phyloP scores from a whole-genome alignment of 2,888 invertebrate species.

The Oeneis ivallda region DNA sequence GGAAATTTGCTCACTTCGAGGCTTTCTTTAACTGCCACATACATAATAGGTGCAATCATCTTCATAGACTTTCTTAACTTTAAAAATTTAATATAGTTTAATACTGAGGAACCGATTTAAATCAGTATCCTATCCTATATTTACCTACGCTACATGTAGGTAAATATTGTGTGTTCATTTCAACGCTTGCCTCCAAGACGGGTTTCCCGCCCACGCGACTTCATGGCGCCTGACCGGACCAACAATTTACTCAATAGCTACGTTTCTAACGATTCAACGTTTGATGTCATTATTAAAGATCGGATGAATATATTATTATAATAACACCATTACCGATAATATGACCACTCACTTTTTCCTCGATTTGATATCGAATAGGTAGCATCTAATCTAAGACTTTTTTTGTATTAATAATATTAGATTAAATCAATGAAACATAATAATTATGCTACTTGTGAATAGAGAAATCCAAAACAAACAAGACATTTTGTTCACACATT shows the following conservation, averaged over 20 bases:
- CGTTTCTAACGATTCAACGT: slow-evolving; percentile 49
- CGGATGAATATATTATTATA: slow-evolving; percentile 29
- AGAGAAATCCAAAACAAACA: too few relatives aligned
- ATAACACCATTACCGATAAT: slow-evolving; percentile 30
- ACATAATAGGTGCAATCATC: not conserved
- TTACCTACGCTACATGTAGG: slow-evolving; percentile 36
- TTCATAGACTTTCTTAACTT: not conserved
- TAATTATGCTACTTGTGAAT: too few relatives aligned
- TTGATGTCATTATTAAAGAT: slow-evolving; percentile 36
- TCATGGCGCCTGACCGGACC: slow-evolving; percentile 70
- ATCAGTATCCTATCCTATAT: not conserved
- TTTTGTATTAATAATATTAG: not conserved
- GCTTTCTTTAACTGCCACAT: slow-evolving; percentile 28
- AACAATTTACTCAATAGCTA: slow-evolving; percentile 62
- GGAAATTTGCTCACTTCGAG: slow-evolving; percentile 37
- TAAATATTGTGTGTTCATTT: slow-evolving; percentile 50
- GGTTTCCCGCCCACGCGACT: slow-evolving; percentile 80
- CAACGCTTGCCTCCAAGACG: slow-evolving; percentile 67
- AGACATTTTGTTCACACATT: too few relatives aligned
- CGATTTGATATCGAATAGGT: slow-evolving; percentile 4
- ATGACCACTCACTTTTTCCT: slow-evolving; percentile 19
- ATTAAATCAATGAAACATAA: too few relatives aligned
- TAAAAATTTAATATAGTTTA: not conserved
- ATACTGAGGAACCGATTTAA: too few relatives aligned
- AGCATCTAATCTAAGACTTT: not conserved